Conservation (phyloP, 2,888 invertebrate genomes). For the Linnaemya tessellans region DNA sequence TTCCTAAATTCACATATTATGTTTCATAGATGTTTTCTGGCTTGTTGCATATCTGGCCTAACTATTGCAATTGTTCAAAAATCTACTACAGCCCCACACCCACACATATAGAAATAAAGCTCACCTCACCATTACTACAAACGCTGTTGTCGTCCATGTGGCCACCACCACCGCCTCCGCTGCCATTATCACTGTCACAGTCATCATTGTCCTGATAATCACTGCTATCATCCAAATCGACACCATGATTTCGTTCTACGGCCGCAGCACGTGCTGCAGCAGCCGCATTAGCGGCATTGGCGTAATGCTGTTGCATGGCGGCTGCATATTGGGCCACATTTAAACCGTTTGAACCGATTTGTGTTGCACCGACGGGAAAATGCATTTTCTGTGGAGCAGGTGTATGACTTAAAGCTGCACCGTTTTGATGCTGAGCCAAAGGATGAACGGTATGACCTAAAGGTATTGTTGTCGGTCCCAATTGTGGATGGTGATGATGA, state of each 20-base stretch:
- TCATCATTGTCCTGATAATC: slow-evolving; percentile 81
- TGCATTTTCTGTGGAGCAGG: slow-evolving; percentile 77
- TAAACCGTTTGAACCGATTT: slow-evolving; percentile 78
- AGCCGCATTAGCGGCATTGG: slow-evolving; percentile 78
- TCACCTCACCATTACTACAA: slow-evolving; percentile 83
- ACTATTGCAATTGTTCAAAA: background rate
- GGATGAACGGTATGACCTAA: slow-evolving; percentile 56
- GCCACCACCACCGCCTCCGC: slow-evolving; percentile 75
- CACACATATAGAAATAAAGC: slow-evolving; percentile 80
- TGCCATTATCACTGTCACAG: slow-evolving; percentile 81
- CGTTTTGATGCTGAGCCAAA: slow-evolving; percentile 53
- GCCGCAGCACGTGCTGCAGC: slow-evolving; percentile 78
- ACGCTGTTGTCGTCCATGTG: slow-evolving; percentile 82
- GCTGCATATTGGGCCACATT: slow-evolving; percentile 81
- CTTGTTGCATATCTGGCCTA: too few relatives aligned
- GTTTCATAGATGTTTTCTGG: too few relatives aligned
- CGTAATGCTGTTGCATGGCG: slow-evolving; percentile 81
- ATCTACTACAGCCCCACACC: slow-evolving; percentile 53
- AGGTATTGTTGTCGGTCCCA: slow-evolving; percentile 52
- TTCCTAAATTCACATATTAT: too few relatives aligned
- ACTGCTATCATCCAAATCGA: slow-evolving; percentile 80
- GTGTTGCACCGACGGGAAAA: slow-evolving; percentile 78
- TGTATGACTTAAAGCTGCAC: slow-evolving; percentile 32
- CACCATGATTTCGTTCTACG: slow-evolving; percentile 76
- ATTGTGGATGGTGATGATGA: slow-evolving; percentile 51